Evolutionary conservation across 2,888 invertebrate genomes (phyloP), one percentile per base, ranked within the genome.

Genomic region (Zygogramma bicolorata): DNA sequence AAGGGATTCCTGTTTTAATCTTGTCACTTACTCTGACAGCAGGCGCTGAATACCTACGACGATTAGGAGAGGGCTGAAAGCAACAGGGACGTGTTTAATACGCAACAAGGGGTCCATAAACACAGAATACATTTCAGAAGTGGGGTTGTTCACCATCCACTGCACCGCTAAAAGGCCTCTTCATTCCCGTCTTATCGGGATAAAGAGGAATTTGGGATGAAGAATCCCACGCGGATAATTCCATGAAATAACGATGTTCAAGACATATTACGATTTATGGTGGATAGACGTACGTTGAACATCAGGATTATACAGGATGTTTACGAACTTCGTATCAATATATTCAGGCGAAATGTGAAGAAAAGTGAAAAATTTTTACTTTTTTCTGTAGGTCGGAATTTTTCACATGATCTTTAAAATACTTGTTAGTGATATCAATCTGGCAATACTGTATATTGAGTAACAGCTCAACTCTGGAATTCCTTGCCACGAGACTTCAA

Each of bases 21-120:
- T 65, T 62, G 61, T 72, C 72, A 72, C 65, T 72, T 72, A 72
- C 65, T 40, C 65, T 38, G 68, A 66, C 63, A 62, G 65, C 57
- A 65, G 65, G 53, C 59, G 62, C 68, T 62, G 68, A 74, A 65
- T 68, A 74, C 70, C 74, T 74, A 61, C 31, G 66, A 68, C 70
- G 68, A 74, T 74, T 70, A 74, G 65, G 74, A 42, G 57, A 68
- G 71, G 68, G 53, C 42, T 68, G 31, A 57, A 74, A 65, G 68
- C 70, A 74, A 68, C 70, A 70, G 70, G 74, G 70, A 65, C 49
- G 46, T 63, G 62, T 70, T 66, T 67, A 70, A 69, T 70, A 67
- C 73, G 66, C 73, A 73, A 73, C 70, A 70, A 68, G 74, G 70
- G 70, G 60, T 70, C 40, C 66, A 67, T 67, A 68, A 73, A 73